phyloP scores from a whole-genome alignment of 2,797 vertebrate species.

The Enteromius treurensis region DNA sequence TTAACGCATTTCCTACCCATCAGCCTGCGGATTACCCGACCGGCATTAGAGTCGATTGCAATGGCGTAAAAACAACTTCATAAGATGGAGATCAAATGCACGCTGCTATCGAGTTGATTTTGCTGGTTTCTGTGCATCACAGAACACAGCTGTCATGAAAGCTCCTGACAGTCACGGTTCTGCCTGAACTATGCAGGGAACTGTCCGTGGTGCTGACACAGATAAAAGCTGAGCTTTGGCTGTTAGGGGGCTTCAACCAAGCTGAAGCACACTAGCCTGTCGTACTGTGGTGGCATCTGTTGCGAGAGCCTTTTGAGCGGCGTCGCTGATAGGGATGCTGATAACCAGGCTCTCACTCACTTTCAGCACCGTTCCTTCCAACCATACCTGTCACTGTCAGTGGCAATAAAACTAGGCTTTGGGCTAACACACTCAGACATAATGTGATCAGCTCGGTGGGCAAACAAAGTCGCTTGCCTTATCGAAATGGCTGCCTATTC shows the following conservation, averaged over 20 bases:
- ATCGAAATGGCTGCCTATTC: slow-evolving; percentile 50
- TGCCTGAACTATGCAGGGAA: slow-evolving; percentile 13
- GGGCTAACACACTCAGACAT: slow-evolving; percentile 63
- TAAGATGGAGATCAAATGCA: slow-evolving; percentile 54
- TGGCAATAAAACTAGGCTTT: slow-evolving; percentile 60
- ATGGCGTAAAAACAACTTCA: slow-evolving; percentile 33
- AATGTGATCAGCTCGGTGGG: slow-evolving; percentile 67
- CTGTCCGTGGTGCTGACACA: slow-evolving; percentile 52
- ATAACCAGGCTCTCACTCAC: slow-evolving; percentile 52
- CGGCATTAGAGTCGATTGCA: slow-evolving; percentile 66
- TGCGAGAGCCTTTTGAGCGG: slow-evolving; percentile 56
- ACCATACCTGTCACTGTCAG: slow-evolving; percentile 62
- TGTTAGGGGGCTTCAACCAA: slow-evolving; percentile 20
- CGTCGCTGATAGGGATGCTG: slow-evolving; percentile 44
- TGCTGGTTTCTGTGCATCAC: slow-evolving; percentile 17
- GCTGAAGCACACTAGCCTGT: slow-evolving; percentile 36
- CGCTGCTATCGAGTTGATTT: slow-evolving; percentile 26
- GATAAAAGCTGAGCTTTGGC: slow-evolving; percentile 19
- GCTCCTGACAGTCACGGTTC: slow-evolving; percentile 45
- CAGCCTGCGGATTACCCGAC: slow-evolving; percentile 61
- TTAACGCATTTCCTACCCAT: slow-evolving; percentile 62
- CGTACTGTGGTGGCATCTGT: slow-evolving; percentile 47
- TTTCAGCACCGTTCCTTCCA: slow-evolving; percentile 54
- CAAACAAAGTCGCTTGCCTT: slow-evolving; percentile 64
- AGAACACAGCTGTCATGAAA: slow-evolving; percentile 35